phyloP scores from a whole-genome alignment of 2,797 vertebrate species.

The Paramormyrops hopkinsi region DNA sequence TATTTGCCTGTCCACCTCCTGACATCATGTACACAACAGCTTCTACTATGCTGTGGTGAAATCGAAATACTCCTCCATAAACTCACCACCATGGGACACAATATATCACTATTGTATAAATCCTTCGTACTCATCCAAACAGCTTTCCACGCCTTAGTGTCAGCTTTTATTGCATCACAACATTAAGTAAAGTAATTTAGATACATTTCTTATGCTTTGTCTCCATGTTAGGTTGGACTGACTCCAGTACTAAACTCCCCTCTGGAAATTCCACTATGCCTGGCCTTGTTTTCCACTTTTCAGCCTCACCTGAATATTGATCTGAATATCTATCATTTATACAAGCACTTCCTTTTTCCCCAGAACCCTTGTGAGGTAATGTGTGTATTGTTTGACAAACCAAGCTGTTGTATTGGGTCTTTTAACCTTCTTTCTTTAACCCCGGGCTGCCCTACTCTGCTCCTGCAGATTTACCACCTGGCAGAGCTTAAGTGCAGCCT shows the following conservation, averaged over 20 bases:
- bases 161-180: neutral
- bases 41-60: neutral
- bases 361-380: neutral
- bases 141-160: neutral
- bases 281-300: neutral
- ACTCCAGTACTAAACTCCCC: neutral
- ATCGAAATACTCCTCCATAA: neutral
- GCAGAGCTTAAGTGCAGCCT: neutral
- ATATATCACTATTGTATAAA: neutral
- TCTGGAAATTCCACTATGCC: neutral
- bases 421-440: neutral
- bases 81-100: neutral
- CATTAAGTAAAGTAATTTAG: neutral
- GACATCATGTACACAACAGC: neutral
- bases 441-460: neutral
- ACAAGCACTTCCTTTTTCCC: neutral
- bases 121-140: neutral
- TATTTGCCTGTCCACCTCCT: neutral
- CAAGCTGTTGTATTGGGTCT: neutral
- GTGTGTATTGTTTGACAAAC: neutral
- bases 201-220: neutral
- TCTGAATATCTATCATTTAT: neutral
- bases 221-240: neutral
- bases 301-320: neutral
- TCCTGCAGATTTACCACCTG: neutral